Evolutionary conservation across 2,888 invertebrate species (phyloP), one percentile per base, ranked within the genome.

Genomic region (Antheraea yamamai): DNA sequence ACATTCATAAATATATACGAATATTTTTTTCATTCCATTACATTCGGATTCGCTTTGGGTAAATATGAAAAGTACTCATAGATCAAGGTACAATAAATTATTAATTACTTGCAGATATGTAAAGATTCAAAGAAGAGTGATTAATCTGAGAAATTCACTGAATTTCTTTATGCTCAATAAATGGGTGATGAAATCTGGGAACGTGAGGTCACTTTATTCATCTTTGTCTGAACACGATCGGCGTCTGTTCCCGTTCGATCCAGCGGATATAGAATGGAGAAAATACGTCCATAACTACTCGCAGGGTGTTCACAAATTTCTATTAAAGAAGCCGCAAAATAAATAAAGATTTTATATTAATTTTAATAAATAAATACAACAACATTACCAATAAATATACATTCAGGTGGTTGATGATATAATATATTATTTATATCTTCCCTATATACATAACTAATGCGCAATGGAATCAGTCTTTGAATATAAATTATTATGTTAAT

Each of bases 241-340:
- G 4, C 35, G 47, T 20, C 61, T 75, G 51, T 75, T 61, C 30
- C 74, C 74, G 2, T 75, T 71, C 61, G 72, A 75, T 51, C 71
- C 74, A 18, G 51, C 61, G 12, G 18, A 75, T 4, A 71, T 75
- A 7, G 26, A 75, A 0, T 75, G 74, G 74, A 75, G 52, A 26
- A 72, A 72, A 20, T 75, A 75, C 51, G 14, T 75, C 16, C 72
- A 72, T 26, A 16, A 10, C 16, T 75, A 61, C n/a, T 58, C 71
- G 1, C 71, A 72, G 30, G 74, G 74, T 6, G 30, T 75, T 16
- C 26, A 75, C 6, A 75, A 72, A 39, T 75, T 30, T 72, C 51
- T 75, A 23, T 35, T 23, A 47, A 47, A 10, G 12, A 47, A 47
- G 12, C 47, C 12, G 16, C 20, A 20, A 7, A 68, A 20, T 58